Base-by-base conservation (phyloP, 2,888 invertebrate species). In the Acleris sparsana region DNA sequence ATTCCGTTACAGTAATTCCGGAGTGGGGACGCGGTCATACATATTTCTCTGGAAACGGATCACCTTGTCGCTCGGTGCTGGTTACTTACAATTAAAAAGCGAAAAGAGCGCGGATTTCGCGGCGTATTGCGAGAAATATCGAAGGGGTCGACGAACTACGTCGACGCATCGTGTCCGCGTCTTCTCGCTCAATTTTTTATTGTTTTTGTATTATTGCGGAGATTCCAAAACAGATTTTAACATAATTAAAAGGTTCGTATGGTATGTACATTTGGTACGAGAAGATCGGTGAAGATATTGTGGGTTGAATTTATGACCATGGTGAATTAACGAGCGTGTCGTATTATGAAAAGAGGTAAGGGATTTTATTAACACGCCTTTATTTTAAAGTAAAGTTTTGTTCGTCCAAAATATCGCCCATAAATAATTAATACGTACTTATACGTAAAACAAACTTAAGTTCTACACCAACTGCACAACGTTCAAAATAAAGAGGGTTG, bases 121-220 rank as follows among this genome's bases (percentile, higher is more conserved):
- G 80, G 85, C 83, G 86, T 87, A 90, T 92, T 92, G 91, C 89
- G 87, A 91, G 91, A 91, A 91, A 89, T 92, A 91, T 91, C 90
- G 88, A 84, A 86, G 89, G 83, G 91, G 91, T 92, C 90, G 82
- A 83, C 84, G 92, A 87, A 85, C 91, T 82, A 75, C 82, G 87
- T 86, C 87, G 87, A 89, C 91, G 89, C 87, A 89, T 88, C 90
- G 86, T 83, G 86, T 85, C 87, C 87, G 84, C 84, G 85, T 83
- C 86, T 86, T 85, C 74, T 83, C 83, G 83, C 76, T 80, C 74
- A 76, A 80, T 85, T 88, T 88, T 86, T 81, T 86, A 84, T 82
- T 72, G 77, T 84, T 85, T 86, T 84, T 75, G 74, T 86, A 80
- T 85, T 80, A 86, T 80, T 78, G 81, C 77, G 79, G 81, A 80